phyloP scores from a whole-genome alignment of 1,140 invertebrate species.

The Triops cancriformis region DNA sequence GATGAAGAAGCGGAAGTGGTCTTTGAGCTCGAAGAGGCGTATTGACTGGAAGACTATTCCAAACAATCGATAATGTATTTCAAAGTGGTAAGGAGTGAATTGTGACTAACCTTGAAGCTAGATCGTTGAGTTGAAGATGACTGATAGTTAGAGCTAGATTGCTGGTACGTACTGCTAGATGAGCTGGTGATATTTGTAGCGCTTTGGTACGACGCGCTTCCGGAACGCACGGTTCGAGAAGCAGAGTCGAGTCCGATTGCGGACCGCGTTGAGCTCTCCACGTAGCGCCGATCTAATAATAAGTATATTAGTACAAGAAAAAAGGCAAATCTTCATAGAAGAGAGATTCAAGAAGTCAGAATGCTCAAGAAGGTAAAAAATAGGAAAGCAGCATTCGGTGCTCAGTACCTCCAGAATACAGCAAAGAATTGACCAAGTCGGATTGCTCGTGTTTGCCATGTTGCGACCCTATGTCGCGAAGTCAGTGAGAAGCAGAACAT shows the following conservation, averaged over 20 bases:
- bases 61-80: background rate
- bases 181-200: background rate
- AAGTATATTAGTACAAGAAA: background rate
- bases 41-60: slow-evolving; percentile 17
- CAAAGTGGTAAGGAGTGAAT: background rate
- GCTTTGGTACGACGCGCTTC: background rate
- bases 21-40: slow-evolving; percentile 15
- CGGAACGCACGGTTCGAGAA: slow-evolving; percentile 17
- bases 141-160: slow-evolving; percentile 8
- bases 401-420: slow-evolving; percentile 65
- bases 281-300: slow-evolving; percentile 22
- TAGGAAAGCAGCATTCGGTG: background rate
- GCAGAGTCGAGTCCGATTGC: slow-evolving; percentile 11
- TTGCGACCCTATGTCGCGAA: slow-evolving; percentile 3
- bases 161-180: background rate
- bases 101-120: background rate
- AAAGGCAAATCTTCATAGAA: background rate
- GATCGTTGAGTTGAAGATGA: background rate
- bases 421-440: slow-evolving; percentile 69
- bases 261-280: slow-evolving; percentile 23
- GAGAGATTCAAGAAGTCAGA: too few species aligned
- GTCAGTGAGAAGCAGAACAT: slow-evolving; percentile 22
- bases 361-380: background rate
- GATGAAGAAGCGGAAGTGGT: slow-evolving; percentile 17
- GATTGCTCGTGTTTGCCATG: slow-evolving; percentile 51